Base-by-base conservation (phyloP, 92 coral and sea anemone species). In the Heteractis magnifica region DNA sequence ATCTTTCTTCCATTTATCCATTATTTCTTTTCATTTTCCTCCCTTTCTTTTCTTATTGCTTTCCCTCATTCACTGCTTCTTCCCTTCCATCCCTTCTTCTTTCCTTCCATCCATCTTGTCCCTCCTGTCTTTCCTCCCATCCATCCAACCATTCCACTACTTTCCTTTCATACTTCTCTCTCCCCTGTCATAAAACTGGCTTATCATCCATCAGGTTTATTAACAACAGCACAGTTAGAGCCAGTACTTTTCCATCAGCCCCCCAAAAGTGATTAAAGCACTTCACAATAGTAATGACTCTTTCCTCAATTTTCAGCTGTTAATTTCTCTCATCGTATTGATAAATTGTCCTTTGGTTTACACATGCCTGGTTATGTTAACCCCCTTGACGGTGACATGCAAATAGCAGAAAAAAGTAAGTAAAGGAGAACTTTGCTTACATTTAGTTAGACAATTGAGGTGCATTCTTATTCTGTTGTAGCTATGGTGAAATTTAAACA, bases 281-380 rank as follows among this genome's bases (percentile, higher is more conserved):
- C 50, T 13, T 23, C 51, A 23, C 13, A 6, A 23, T 23, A 16
- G 70, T 62, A 26, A 34, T 34, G 44, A 34, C 3, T 1, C 1
- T 34, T 34, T 34, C 1, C 2, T 34, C 44, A 0, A 34, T 34
- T 71, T 77, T 65, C 90, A 96, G 99, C 86, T 8, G 90, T 91
- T 65, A 96, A 96, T 86, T 96, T 89, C 79, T 94, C 98, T 5
- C 99, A 96, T 77, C 97, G 99, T 51, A 96, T 96, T 85, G 98
- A 96, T 77, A 89, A 84, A 51, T 85, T 96, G 20, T 96, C 99
- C 0, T 96, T 96, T 87, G 99, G 99, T 21, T 72, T 90, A 1
- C 87, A 92, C 64, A 87, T 90, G 41, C 93, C 99, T 75, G 99
- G 99, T 9, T 84, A 91, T 76, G 86, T 96, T 6, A 92, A 91